Percentiles rank a stretch among this genome's conserved stretches.
Evolutionary conservation across 1,140 invertebrate genomes (phyloP).

Genomic region (Rhagoletis pomonella): DNA sequence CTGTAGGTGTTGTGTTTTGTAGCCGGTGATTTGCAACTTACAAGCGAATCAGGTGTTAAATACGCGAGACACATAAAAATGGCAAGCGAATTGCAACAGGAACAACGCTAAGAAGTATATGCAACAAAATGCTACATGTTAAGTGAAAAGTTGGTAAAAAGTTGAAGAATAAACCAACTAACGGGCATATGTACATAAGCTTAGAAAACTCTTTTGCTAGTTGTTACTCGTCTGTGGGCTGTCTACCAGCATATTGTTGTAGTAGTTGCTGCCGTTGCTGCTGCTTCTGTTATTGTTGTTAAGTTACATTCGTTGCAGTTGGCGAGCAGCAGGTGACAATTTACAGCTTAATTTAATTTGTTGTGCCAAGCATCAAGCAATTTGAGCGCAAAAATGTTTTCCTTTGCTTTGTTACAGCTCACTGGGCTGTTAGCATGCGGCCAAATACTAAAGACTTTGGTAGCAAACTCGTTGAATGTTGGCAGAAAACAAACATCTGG

Average conservation of each 20-base stretch:
- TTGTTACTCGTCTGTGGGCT: not conserved
- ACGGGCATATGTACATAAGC: not conserved
- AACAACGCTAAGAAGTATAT: not conserved
- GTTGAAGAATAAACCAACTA: not conserved
- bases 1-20: slow-evolving; percentile 38
- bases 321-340: slow-evolving; percentile 30
- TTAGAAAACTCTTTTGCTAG: not conserved
- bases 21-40: slow-evolving; percentile 44
- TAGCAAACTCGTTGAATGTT: slow-evolving; percentile 1
- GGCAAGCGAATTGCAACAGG: not conserved
- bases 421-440: not conserved
- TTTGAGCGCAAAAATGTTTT: not conserved
- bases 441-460: slow-evolving; percentile 13
- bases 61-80: slow-evolving; percentile 48
- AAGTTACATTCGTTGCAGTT: not conserved
- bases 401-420: not conserved
- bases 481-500: not conserved
- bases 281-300: slow-evolving; percentile 13
- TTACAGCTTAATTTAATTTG: slow-evolving; percentile 48
- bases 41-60: slow-evolving; percentile 47
- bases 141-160: not conserved
- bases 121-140: not conserved
- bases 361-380: not conserved
- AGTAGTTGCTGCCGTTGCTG: not conserved
- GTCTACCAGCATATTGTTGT: not conserved